Evolutionary conservation across 2,797 vertebrate genomes (phyloP).

Genomic region (Acestrorhynchus altus): DNA sequence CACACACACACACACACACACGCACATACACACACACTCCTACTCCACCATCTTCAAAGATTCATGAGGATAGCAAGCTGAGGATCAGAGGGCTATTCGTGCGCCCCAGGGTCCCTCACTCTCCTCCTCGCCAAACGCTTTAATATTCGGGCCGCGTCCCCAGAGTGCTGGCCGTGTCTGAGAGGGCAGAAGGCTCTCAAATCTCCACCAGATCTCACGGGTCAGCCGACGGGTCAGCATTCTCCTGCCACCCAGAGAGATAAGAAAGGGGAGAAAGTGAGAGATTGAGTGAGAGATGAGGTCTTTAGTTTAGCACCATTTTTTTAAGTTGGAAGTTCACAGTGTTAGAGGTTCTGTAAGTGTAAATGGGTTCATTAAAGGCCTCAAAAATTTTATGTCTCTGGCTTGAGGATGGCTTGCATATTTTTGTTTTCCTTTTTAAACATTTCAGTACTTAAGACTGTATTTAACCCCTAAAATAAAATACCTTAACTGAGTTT

Average conservation of each 20-base stretch:
- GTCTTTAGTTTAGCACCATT: not conserved
- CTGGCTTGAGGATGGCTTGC: not conserved
- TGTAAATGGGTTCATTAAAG: slow-evolving; percentile 19
- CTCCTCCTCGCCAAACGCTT: slow-evolving; percentile 15
- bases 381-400: slow-evolving; percentile 22
- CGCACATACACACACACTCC: too few relatives aligned
- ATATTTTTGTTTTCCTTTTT: not conserved
- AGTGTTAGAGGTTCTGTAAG: not conserved
- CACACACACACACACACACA: too few relatives aligned
- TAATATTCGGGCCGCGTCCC: slow-evolving; percentile 46
- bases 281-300: not conserved
- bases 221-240: slow-evolving; percentile 46
- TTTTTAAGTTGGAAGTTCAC: slow-evolving; percentile 1
- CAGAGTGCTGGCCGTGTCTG: slow-evolving; percentile 6
- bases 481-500: too few relatives aligned
- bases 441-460: not conserved
- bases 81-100: slow-evolving; percentile 9
- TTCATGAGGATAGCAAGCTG: slow-evolving; percentile 27
- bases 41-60: slow-evolving; percentile 18
- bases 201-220: slow-evolving; percentile 54
- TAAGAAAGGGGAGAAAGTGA: not conserved
- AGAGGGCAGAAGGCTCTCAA: slow-evolving; percentile 55
- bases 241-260: slow-evolving; percentile 26
- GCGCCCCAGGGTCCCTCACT: slow-evolving; percentile 13
- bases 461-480: not conserved